Evolutionary conservation across 2,113 vertebrate genomes (phyloP), one percentile per base, ranked within the genome.

Genomic region (Albula glossodonta): DNA sequence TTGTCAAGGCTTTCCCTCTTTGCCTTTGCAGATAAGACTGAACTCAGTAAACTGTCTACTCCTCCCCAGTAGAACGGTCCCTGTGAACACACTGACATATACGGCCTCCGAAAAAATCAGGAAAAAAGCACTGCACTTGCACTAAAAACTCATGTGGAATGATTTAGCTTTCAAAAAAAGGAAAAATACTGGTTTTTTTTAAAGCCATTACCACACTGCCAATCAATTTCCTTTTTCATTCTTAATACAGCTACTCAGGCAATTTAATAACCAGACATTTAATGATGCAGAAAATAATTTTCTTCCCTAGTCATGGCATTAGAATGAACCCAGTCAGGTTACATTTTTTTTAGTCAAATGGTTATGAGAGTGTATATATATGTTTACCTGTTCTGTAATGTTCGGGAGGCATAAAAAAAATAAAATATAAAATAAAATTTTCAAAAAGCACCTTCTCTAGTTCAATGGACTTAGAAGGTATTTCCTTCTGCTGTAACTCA

Each of bases 181-280:
- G 60, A 41, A 41, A 41, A 41, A 41, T 41, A 41, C 31, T 1
- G 31, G 77, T 41, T 25, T 52, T 53, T 81, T 80, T 51, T n/a
- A 81, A 25, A 80, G 79, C 79, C n/a, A 74, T 74, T 74, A 25
- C n/a, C 2, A 8, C 70, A 74, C 70, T 74, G 70, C 70, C 70
- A 74, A 74, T 74, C 70, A 74, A 74, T 74, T 74, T 74, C 9
- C 31, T 74, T 22, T 74, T 51, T 80, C 79, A 80, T 80, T 50
- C 79, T 51, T 80, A 80, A 50, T 51, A 22, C 48, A 50, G 48
- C 70, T 31, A 74, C 70, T 74, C 17, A 74, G 70, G 70, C 70
- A 74, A 25, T 74, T 74, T 74, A 74, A 74, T 74, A 25, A 74
- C 8, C n/a, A 31, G n/a, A 8, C 6, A n/a, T 74, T 74, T 74